Percentiles rank a stretch among this genome's conserved stretches.
These are phyloP conservation scores for Schlechtendalia chinensis DNA, from an alignment of 1,140 invertebrate genomes.

Conservation along the genomic window DNA sequence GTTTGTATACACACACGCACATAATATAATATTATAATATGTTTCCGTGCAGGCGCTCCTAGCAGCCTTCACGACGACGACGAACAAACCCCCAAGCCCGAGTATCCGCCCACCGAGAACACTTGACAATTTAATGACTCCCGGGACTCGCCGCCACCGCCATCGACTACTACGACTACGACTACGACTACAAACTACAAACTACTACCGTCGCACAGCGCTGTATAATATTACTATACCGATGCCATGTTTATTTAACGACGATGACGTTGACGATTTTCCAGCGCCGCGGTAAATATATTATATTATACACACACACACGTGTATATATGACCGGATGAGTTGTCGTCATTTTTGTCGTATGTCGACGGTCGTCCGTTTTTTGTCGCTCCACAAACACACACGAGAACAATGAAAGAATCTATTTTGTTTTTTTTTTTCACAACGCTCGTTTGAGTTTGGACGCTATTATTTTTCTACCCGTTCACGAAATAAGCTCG, in stretches of 20 bases:
- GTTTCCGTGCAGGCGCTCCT: not conserved
- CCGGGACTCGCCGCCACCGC: slow-evolving; percentile 19
- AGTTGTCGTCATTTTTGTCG: not conserved
- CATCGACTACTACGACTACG: not conserved
- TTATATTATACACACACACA: slow-evolving; percentile 18
- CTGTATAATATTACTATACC: slow-evolving; percentile 16
- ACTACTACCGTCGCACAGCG: too few species aligned
- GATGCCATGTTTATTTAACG: slow-evolving; percentile 48
- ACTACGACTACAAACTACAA: not conserved
- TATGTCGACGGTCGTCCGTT: slow-evolving; percentile 19
- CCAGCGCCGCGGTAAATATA: slow-evolving; percentile 30
- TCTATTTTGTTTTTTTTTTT: too few species aligned
- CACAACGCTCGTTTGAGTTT: too few species aligned
- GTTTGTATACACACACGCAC: too few species aligned
- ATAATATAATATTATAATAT: not conserved
- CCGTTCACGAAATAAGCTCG: too few species aligned
- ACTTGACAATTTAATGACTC: slow-evolving; percentile 50
- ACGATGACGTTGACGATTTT: slow-evolving; percentile 48
- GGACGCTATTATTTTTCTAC: not conserved
- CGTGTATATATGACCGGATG: not conserved
- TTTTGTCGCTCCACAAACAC: too few species aligned
- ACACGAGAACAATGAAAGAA: not conserved
- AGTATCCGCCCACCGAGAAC: slow-evolving; percentile 30
- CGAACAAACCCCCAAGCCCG: not conserved
- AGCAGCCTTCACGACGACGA: slow-evolving; percentile 12